Evolutionary conservation across 92 coral and sea anemone species (phyloP), one percentile per base, ranked within the genome.

Genomic region (Epizoanthus rinbou): DNA sequence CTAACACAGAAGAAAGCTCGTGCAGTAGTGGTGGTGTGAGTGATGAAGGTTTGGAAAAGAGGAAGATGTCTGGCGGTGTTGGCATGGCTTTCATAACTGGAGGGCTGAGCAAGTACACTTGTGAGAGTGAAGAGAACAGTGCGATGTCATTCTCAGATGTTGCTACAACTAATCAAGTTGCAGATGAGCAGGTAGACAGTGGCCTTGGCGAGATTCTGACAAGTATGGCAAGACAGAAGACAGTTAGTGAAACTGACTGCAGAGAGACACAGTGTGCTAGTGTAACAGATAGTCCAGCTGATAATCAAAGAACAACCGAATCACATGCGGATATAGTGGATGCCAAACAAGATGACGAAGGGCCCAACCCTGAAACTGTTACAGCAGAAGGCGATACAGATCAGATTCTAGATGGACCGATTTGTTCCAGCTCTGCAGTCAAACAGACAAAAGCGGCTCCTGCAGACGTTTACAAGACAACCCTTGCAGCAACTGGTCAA

Each of bases 71-170:
- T 23, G 70, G 67, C 19, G 64, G 74, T 8, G 86, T 64, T 9
- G 86, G 75, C 18, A 22, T 93, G 83, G 89, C 90, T 50, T 67
- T 93, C 3, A 93, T 93, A 13, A 90, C 91, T 3, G 95, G 98
- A 6, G 93, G 91, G 18, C 78, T 91, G 35, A 87, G 91, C 58
- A 87, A 86, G 69, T 93, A 91, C 82, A 87, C 88, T 17, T 91
- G 93, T 57, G 90, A 69, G 43, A 93, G 98, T 58, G 94, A 93
- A 53, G 98, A 91, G 37, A 93, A 89, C 70, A 91, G 94, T 58
- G 68, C 82, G 6, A 59, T 82, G 87, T 90, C 93, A 25, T 85
- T 76, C 18, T 54, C 80, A 28, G 92, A 89, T 50, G 57, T 76
- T 3, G 64, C 87, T 11, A 64, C 54, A 50, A 50, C 14, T 50